phyloP scores from a whole-genome alignment of 2,888 invertebrate species.

The Anoncus sp. region DNA sequence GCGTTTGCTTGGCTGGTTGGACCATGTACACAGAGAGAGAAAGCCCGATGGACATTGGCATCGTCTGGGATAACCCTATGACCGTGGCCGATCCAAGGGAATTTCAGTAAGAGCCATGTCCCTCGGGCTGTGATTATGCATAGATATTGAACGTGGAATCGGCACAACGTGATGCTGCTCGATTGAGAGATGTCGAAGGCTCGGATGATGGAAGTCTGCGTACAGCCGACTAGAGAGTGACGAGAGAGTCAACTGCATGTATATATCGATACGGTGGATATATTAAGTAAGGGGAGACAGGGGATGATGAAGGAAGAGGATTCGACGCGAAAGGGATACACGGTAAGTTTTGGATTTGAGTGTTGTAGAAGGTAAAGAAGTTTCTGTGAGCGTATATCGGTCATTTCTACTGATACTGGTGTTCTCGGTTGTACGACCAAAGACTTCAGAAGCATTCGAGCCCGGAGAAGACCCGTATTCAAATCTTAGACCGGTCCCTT shows the following conservation, averaged over 20 bases:
- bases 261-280: constrained; percentile 8
- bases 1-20: not conserved
- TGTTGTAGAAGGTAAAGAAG: constrained; percentile 32
- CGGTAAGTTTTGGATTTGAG: constrained; percentile 29
- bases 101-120: constrained; percentile 37
- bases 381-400: constrained; percentile 50
- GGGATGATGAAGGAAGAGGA: constrained; percentile 31
- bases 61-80: constrained; percentile 11
- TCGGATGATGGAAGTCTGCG: constrained; percentile 14
- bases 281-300: constrained; percentile 27
- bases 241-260: constrained; percentile 2
- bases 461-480: constrained; percentile 73
- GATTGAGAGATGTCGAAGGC: constrained; percentile 23
- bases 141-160: constrained; percentile 60
- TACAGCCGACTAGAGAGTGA: constrained; percentile 16
- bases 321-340: constrained; percentile 21
- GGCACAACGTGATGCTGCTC: constrained; percentile 42
- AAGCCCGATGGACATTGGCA: constrained; percentile 16
- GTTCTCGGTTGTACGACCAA: constrained; percentile 58
- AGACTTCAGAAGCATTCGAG: constrained; percentile 78
- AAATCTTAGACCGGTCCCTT: constrained; percentile 75
- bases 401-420: constrained; percentile 25
- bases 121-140: constrained; percentile 62
- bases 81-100: constrained; percentile 29
- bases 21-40: constrained; percentile 31